Evolutionary conservation across 2,113 vertebrate genomes (phyloP), one percentile per base, ranked within the genome.

Genomic region (Vidua macroura): DNA sequence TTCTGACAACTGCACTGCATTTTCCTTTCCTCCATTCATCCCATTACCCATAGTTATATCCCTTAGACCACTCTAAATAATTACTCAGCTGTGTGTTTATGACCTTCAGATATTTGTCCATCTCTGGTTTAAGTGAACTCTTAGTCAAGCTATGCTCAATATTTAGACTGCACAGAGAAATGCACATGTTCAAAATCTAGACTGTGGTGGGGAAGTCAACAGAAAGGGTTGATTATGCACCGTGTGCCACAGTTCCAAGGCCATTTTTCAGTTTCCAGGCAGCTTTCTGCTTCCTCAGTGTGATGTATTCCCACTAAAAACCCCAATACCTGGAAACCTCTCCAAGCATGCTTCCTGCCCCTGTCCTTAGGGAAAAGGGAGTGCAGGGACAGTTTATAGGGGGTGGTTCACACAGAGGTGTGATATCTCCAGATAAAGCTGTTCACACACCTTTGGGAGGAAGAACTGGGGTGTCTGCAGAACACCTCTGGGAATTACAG

Each of bases 11-110:
- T 52, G 46, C 1, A 18, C 58, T 73, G 80, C 86, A 86, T 79
- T 92, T 95, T 73, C 64, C 69, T 96, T 90, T 72, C 53, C 56
- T 88, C 53, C 46, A 90, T 80, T 94, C 92, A 93, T 96, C 85
- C 93, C 78, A 95, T 95, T 95, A 96, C 62, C 83, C 73, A 75
- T 10, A 24, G 67, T 37, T 91, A 67, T 20, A 75, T 72, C 80
- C 66, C 93, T 90, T 66, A 88, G 77, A 88, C 90, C 93, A 96
- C 95, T 96, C 94, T 96, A 96, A 94, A 76, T 94, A 95, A 96
- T 96, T 97, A 86, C 90, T 86, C 85, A 79, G 66, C 30, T 0
- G 19, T 64, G 62, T 78, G 68, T 86, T 92, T 90, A 43, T 76
- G 94, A 96, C 96, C 92, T 97, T 94, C 93, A 96, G 88, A 83